Percentiles rank a stretch among this genome's conserved stretches.
phyloP scores from a whole-genome alignment of 2,888 invertebrate genomes.

The Dynastes tityus region DNA sequence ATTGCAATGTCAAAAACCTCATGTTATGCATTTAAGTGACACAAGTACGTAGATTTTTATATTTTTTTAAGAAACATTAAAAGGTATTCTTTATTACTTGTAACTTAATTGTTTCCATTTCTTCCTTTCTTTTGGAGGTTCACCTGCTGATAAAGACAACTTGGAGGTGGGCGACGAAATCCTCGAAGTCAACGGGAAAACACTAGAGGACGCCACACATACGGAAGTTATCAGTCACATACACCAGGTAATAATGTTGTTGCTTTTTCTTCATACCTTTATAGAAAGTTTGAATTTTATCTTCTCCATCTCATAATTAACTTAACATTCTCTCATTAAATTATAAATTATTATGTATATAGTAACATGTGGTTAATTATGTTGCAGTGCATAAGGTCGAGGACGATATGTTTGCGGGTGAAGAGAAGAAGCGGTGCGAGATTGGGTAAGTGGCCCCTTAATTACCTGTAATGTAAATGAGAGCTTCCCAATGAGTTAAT shows the following conservation, averaged over 20 bases:
- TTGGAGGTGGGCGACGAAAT: slow-evolving; percentile 98
- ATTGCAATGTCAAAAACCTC: too few relatives aligned
- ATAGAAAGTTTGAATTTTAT: neutral
- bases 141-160: slow-evolving; percentile 93
- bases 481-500: neutral
- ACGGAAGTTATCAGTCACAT: slow-evolving; percentile 95
- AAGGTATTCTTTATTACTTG: neutral
- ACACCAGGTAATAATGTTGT: slow-evolving; percentile 79
- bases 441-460: slow-evolving; percentile 80
- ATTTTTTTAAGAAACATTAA: too few relatives aligned
- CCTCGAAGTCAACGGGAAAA: slow-evolving; percentile 95
- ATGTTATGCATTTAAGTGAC: too few relatives aligned
- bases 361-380: slow-evolving; percentile 58
- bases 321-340: too few relatives aligned
- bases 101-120: slow-evolving; percentile 7
- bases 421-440: slow-evolving; percentile 90
- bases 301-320: neutral
- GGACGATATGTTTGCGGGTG: slow-evolving; percentile 94
- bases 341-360: neutral
- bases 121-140: slow-evolving; percentile 73
- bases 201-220: slow-evolving; percentile 91
- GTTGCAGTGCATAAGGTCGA: slow-evolving; percentile 93
- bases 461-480: slow-evolving; percentile 38
- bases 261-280: too few relatives aligned
- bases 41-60: too few relatives aligned